Conservation (phyloP, 2,797 vertebrate genomes). For the Borostomias antarcticus region DNA sequence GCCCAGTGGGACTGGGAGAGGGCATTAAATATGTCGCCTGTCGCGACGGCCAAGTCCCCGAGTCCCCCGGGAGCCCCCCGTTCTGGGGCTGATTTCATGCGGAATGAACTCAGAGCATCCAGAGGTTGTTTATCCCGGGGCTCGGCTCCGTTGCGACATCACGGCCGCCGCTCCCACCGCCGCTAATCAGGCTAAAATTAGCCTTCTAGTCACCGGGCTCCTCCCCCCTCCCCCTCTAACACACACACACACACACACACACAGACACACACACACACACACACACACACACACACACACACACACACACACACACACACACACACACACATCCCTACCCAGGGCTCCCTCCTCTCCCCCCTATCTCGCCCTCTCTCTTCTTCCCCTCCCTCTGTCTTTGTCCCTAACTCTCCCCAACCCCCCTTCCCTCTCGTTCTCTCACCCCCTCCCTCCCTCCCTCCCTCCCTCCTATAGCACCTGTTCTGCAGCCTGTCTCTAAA, state of each 20-base stretch:
- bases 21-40: constrained; percentile 30
- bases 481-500: constrained; percentile 78
- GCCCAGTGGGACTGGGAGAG: no score
- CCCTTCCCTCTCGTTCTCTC: constrained; percentile 13
- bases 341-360: background rate
- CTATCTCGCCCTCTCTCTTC: constrained; percentile 4
- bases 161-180: background rate
- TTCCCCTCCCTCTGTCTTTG: no score
- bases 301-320: background rate
- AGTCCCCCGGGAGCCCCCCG: background rate
- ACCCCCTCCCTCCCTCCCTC: constrained; percentile 28
- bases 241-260: background rate
- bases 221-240: background rate
- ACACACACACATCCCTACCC: background rate
- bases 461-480: constrained; percentile 73
- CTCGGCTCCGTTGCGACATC: constrained; percentile 26
- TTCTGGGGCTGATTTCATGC: constrained; percentile 27
- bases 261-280: background rate
- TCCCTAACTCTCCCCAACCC: constrained; percentile 20
- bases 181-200: constrained; percentile 55
- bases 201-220: constrained; percentile 28
- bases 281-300: background rate
- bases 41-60: constrained; percentile 25
- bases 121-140: constrained; percentile 43
- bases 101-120: constrained; percentile 25